Evolutionary conservation across 2,888 invertebrate species (phyloP).

Genomic region (Listrodromus nycthemerus): DNA sequence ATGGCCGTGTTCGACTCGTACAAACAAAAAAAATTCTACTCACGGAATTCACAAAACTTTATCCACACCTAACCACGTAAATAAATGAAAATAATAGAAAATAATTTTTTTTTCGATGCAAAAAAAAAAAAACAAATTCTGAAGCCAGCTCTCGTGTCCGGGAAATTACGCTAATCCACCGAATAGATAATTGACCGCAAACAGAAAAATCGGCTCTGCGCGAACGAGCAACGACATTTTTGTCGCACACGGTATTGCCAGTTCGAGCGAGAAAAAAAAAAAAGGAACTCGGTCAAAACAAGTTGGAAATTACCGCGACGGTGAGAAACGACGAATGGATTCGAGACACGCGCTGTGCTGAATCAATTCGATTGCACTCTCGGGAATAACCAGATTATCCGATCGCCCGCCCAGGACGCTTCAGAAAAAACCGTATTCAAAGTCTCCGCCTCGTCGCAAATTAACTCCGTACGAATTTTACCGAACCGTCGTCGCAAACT

Average conservation of each 20-base stretch:
- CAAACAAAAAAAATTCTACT: too few species aligned
- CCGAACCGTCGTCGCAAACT: slow-evolving; percentile 5
- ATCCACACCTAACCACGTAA: too few species aligned
- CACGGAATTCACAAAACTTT: neutral
- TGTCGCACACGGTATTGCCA: neutral
- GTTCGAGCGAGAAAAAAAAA: slow-evolving; percentile 17
- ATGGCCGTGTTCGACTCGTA: too few species aligned
- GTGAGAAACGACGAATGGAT: slow-evolving; percentile 6
- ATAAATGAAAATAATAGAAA: too few species aligned
- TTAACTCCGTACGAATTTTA: slow-evolving; percentile 23
- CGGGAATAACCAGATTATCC: slow-evolving; percentile 53
- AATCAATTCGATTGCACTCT: slow-evolving; percentile 41
- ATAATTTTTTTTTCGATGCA: neutral
- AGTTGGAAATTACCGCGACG: slow-evolving; percentile 16
- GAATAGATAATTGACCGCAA: neutral
- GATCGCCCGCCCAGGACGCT: neutral
- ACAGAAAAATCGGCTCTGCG: neutral
- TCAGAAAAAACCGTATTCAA: slow-evolving; percentile 1
- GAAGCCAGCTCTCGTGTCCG: neutral
- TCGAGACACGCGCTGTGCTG: slow-evolving; percentile 28
- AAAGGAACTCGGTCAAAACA: neutral
- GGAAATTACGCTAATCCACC: neutral
- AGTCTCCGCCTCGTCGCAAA: slow-evolving; percentile 36
- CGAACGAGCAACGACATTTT: neutral
- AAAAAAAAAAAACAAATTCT: neutral